These are phyloP conservation scores for Centrocercus urophasianus DNA, from an alignment of 2,113 vertebrate species.

Conservation along the genomic window DNA sequence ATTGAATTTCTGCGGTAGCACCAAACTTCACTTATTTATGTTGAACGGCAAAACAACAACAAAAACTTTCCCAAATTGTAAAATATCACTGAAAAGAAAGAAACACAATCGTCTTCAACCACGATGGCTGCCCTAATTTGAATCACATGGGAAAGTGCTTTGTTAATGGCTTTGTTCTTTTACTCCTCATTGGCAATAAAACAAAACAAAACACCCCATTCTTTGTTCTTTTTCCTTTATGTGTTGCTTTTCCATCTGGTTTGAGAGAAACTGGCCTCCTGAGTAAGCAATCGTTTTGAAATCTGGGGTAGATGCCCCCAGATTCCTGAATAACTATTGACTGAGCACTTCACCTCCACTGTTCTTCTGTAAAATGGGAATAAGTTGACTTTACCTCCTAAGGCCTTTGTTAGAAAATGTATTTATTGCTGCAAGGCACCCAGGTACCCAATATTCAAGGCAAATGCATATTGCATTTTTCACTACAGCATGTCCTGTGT, in stretches of 20 bases:
- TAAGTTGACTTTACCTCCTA: background rate
- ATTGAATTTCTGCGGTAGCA: conserved; percentile 41
- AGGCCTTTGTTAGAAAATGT: background rate
- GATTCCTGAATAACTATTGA: background rate
- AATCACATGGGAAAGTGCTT: conserved; percentile 46
- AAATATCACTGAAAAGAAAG: conserved; percentile 53
- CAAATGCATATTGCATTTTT: background rate
- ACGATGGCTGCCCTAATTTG: conserved; percentile 38
- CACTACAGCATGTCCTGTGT: background rate
- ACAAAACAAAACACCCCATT: background rate
- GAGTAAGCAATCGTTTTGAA: background rate
- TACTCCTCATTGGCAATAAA: conserved; percentile 9
- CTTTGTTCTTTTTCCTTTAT: conserved; percentile 54
- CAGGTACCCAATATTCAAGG: background rate
- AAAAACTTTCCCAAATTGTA: conserved; percentile 39
- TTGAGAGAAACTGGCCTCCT: background rate
- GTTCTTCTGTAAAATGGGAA: background rate
- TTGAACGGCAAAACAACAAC: conserved; percentile 35
- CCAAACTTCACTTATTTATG: conserved; percentile 27
- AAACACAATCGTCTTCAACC: conserved; percentile 16
- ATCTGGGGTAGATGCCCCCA: background rate
- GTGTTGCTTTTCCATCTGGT: conserved; percentile 20
- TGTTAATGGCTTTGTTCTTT: conserved; percentile 44
- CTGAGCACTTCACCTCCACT: background rate
- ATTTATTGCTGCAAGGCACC: background rate